A percentile compares a stretch with the other conserved stretches of the same genome.
Evolutionary conservation across 2,113 vertebrate species (phyloP).

Genomic region (Acanthochromis polyacanthus): DNA sequence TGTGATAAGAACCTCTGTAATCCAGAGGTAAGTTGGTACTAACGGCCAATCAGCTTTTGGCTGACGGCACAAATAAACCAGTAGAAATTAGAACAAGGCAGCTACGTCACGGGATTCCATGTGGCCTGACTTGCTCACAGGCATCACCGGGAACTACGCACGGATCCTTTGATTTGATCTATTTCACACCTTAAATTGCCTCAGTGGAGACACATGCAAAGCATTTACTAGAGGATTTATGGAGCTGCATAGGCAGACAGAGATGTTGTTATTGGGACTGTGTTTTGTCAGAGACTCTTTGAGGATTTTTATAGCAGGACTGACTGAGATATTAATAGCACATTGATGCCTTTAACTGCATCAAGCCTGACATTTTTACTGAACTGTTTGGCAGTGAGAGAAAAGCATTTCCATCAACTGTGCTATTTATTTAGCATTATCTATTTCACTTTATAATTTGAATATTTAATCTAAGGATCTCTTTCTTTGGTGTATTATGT

Average conservation of each 20-base stretch:
- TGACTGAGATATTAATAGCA: background rate
- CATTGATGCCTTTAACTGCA: background rate
- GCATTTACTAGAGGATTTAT: slow-evolving; percentile 7
- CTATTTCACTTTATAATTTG: too few species aligned
- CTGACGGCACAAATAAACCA: background rate
- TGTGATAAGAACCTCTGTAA: slow-evolving; percentile 6
- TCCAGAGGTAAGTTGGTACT: slow-evolving; percentile 19
- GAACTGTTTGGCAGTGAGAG: background rate
- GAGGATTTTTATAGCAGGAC: background rate
- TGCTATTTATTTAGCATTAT: too few species aligned
- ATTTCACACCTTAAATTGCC: slow-evolving; percentile 52
- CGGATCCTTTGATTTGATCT: slow-evolving; percentile 74
- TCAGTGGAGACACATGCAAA: slow-evolving; percentile 32
- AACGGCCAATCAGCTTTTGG: background rate
- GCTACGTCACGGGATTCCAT: slow-evolving; percentile 10
- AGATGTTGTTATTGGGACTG: background rate
- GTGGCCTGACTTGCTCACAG: slow-evolving; percentile 7
- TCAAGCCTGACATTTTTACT: background rate
- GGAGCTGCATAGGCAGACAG: background rate
- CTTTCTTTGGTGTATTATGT: background rate
- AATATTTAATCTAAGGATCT: background rate
- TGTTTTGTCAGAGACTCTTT: background rate
- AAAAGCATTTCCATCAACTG: too few species aligned
- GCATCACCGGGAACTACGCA: slow-evolving; percentile 25
- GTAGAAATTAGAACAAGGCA: slow-evolving; percentile 30